These are phyloP conservation scores for Acanthornis magna DNA, from an alignment of 2,797 vertebrate genomes.

Conservation along the genomic window DNA sequence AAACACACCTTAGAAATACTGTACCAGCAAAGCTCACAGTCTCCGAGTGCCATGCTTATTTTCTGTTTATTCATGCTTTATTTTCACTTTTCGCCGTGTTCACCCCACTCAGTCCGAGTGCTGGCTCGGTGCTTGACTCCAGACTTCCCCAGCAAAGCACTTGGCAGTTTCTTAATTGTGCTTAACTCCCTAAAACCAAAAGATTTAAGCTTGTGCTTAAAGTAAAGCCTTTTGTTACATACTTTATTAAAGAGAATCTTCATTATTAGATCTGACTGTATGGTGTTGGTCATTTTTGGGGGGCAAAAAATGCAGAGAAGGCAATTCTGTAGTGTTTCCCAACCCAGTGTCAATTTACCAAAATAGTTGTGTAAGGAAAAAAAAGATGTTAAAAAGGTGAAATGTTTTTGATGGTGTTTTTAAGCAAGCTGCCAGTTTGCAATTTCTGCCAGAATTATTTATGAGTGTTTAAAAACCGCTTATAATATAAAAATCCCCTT, in stretches of 20 bases:
- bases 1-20: conserved; percentile 46
- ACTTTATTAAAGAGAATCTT: not conserved
- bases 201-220: not conserved
- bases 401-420: not conserved
- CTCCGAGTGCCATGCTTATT: not conserved
- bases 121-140: rapidly evolving
- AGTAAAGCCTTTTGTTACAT: not conserved
- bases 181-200: not conserved
- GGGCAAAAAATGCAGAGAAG: not conserved
- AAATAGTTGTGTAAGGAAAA: not conserved
- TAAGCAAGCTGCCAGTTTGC: not conserved
- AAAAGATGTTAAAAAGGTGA: not conserved
- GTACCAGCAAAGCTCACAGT: conserved; percentile 23
- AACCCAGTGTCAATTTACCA: not conserved
- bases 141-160: not conserved
- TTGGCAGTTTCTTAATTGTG: not conserved
- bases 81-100: not conserved
- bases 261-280: not conserved
- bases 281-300: not conserved
- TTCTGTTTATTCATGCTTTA: not conserved
- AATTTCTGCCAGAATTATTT: not conserved
- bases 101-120: not conserved
- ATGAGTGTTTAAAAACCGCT: not conserved
- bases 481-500: not conserved
- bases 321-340: not conserved